phyloP scores from a whole-genome alignment of 2,113 vertebrate species.

The Leptobrachium leishanense region DNA sequence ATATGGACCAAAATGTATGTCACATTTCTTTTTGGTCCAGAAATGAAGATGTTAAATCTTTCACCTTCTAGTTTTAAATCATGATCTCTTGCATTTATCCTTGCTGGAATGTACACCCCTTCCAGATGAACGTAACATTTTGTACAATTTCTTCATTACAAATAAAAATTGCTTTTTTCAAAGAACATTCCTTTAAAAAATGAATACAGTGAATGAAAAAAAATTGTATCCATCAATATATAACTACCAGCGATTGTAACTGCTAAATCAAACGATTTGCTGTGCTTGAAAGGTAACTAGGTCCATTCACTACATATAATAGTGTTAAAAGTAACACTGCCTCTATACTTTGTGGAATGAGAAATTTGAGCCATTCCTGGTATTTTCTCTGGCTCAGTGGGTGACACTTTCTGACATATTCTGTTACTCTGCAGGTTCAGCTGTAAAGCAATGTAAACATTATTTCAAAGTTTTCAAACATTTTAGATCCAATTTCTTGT shows the following conservation, averaged over 20 bases:
- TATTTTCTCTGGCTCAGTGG: conserved; percentile 50
- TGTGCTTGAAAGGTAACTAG: conserved; percentile 21
- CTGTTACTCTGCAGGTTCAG: conserved; percentile 57
- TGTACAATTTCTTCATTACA: too few species aligned
- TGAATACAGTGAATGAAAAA: too few species aligned
- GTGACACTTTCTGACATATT: conserved; percentile 53
- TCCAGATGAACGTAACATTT: too few species aligned
- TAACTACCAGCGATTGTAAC: background rate
- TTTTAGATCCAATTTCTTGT: conserved; percentile 62
- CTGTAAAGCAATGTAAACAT: conserved; percentile 60
- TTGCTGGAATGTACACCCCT: too few species aligned
- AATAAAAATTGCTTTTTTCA: too few species aligned
- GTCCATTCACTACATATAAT: conserved; percentile 11
- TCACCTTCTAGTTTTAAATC: too few species aligned
- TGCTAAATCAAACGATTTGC: conserved; percentile 5
- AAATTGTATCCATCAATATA: too few species aligned
- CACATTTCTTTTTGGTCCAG: too few species aligned
- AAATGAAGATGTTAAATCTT: too few species aligned
- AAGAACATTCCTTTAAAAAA: too few species aligned
- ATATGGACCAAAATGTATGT: too few species aligned
- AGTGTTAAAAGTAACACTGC: conserved; percentile 37
- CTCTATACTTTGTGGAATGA: conserved; percentile 22
- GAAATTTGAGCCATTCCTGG: conserved; percentile 32
- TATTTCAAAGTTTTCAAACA: conserved; percentile 62
- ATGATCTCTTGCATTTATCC: too few species aligned